These are phyloP conservation scores for Drosophila niveifrons DNA, from an alignment of 2,888 invertebrate species.

Conservation along the genomic window DNA sequence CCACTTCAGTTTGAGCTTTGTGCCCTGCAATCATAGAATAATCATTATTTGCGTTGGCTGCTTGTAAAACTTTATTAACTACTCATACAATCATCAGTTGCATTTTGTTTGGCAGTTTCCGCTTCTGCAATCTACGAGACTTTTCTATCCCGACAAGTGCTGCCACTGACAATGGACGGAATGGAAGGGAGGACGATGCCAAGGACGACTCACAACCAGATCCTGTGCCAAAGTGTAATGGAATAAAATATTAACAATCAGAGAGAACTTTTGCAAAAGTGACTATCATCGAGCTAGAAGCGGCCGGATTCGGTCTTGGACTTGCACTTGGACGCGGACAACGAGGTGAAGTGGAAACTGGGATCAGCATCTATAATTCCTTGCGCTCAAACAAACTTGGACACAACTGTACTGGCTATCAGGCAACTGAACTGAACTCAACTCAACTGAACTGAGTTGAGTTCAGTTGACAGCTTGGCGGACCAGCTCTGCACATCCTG, in stretches of 20 bases:
- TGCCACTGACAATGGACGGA: slow-evolving; percentile 68
- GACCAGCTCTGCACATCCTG: slow-evolving; percentile 28
- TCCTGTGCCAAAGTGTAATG: slow-evolving; percentile 60
- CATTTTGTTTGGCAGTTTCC: slow-evolving; percentile 55
- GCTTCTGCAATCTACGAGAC: slow-evolving; percentile 37
- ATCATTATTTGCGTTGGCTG: slow-evolving; percentile 45
- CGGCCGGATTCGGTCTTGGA: slow-evolving; percentile 27
- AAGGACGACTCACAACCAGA: slow-evolving; percentile 9
- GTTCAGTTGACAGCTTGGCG: slow-evolving; percentile 53
- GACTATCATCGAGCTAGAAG: slow-evolving; percentile 67
- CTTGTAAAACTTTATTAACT: slow-evolving; percentile 48
- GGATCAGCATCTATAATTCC: slow-evolving; percentile 71
- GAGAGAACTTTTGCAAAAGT: slow-evolving; percentile 71
- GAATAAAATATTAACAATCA: slow-evolving; percentile 78
- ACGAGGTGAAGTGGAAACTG: background rate
- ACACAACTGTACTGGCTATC: slow-evolving; percentile 50
- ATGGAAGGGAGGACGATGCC: slow-evolving; percentile 1
- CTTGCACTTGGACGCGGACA: slow-evolving; percentile 6
- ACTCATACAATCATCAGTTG: slow-evolving; percentile 53
- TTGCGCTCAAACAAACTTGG: slow-evolving; percentile 69
- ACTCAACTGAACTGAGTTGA: slow-evolving; percentile 20
- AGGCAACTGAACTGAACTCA: slow-evolving; percentile 14
- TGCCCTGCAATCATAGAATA: slow-evolving; percentile 36
- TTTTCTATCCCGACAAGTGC: slow-evolving; percentile 64
- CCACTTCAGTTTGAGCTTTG: background rate